Evolutionary conservation across 2,888 invertebrate species (phyloP).

Genomic region (Salticus scenicus): DNA sequence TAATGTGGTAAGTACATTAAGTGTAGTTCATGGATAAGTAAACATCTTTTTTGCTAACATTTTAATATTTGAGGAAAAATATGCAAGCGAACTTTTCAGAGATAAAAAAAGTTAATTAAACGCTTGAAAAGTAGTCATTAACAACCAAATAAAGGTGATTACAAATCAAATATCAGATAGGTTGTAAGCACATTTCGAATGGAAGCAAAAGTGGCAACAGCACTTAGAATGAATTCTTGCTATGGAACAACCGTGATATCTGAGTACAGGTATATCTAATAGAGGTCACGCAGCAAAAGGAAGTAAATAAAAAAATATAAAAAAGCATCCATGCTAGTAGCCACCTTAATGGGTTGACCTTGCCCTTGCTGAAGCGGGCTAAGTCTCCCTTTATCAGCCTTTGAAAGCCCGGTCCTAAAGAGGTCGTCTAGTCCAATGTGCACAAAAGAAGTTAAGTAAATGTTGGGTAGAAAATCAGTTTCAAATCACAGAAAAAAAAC

Average conservation of each 20-base stretch:
- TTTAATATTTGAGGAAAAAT: too few relatives aligned
- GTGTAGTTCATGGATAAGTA: too few relatives aligned
- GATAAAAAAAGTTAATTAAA: too few relatives aligned
- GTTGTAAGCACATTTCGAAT: constrained; percentile 10
- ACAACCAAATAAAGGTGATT: too few relatives aligned
- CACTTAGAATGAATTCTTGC: constrained; percentile 21
- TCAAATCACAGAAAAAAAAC: neutral
- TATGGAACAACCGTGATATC: constrained; percentile 50
- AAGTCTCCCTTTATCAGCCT: constrained; percentile 31
- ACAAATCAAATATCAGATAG: neutral
- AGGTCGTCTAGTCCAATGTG: constrained; percentile 33
- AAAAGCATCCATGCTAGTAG: constrained; percentile 48
- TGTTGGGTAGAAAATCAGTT: neutral
- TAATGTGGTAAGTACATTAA: too few relatives aligned
- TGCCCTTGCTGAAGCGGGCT: constrained; percentile 39
- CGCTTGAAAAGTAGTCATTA: too few relatives aligned
- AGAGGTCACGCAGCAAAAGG: constrained; percentile 38
- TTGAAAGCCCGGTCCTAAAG: constrained; percentile 33
- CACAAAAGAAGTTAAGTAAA: neutral
- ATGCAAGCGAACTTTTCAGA: too few relatives aligned
- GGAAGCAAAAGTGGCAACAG: constrained; percentile 35
- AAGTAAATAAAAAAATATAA: too few relatives aligned
- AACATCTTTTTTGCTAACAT: too few relatives aligned
- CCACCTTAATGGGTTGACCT: constrained; percentile 59
- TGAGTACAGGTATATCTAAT: constrained; percentile 53